Conservation (phyloP, 2,797 vertebrate species). For the Danio jaintianensis region DNA sequence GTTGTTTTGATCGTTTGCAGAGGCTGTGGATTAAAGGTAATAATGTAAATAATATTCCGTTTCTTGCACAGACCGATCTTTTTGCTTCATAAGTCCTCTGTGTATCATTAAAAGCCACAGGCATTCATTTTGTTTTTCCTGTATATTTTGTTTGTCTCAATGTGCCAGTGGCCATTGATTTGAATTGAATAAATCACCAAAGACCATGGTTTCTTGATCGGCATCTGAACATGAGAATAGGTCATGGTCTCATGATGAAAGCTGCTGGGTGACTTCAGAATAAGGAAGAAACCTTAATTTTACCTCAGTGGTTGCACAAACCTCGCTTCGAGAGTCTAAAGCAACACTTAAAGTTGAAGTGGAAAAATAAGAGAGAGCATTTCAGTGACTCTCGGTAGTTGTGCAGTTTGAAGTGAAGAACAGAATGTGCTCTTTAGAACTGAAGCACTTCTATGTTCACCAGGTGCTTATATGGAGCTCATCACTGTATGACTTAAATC, state of each 20-base stretch:
- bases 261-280: constrained; percentile 22
- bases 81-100: too few species aligned
- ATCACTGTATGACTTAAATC: background rate
- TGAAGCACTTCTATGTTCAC: background rate
- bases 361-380: constrained; percentile 6
- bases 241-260: constrained; percentile 38
- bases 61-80: too few species aligned
- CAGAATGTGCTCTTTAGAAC: background rate
- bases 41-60: too few species aligned
- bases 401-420: constrained; percentile 9
- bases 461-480: background rate
- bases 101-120: too few species aligned
- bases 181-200: background rate
- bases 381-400: background rate
- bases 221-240: constrained; percentile 47
- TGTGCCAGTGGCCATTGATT: too few species aligned
- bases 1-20: too few species aligned
- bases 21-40: too few species aligned
- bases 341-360: constrained; percentile 21
- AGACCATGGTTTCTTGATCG: constrained; percentile 42
- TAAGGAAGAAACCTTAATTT: constrained; percentile 26
- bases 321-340: constrained; percentile 17
- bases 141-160: too few species aligned
- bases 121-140: too few species aligned
- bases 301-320: background rate